Conservation (phyloP, 2,888 invertebrate species). For the Toxonevra muliebris region DNA sequence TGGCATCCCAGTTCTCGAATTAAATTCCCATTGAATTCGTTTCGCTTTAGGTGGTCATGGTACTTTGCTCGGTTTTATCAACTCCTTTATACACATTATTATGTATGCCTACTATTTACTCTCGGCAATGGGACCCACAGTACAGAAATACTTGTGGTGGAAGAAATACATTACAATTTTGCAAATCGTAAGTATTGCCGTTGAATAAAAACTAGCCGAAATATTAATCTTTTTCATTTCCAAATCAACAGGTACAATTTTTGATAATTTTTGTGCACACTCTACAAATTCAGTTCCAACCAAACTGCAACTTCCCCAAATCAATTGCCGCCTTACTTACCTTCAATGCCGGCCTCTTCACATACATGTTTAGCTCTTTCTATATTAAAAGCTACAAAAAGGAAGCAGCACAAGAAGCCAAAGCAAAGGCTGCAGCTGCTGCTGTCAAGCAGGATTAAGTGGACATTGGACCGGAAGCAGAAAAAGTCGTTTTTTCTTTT, state of each 20-base stretch:
- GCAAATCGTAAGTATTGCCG: constrained; percentile 76
- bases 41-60: constrained; percentile 80
- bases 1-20: background rate
- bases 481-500: background rate
- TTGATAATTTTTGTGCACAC: constrained; percentile 79
- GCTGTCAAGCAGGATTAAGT: constrained; percentile 53
- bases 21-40: background rate
- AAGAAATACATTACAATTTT: constrained; percentile 88
- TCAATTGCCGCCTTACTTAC: constrained; percentile 73
- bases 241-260: constrained; percentile 68
- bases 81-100: constrained; percentile 88
- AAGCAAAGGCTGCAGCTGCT: constrained; percentile 37
- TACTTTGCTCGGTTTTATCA: constrained; percentile 85
- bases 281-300: constrained; percentile 71
- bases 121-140: constrained; percentile 85
- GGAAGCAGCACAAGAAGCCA: constrained; percentile 53
- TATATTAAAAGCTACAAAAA: constrained; percentile 75
- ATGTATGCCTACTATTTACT: constrained; percentile 94
- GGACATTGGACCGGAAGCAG: background rate
- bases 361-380: constrained; percentile 82
- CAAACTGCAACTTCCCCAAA: constrained; percentile 78
- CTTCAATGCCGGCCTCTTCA: constrained; percentile 75
- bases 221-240: too few species aligned
- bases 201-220: background rate
- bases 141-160: constrained; percentile 94